Base-by-base conservation (phyloP, 1,140 invertebrate species). In the Danaus melanippus region DNA sequence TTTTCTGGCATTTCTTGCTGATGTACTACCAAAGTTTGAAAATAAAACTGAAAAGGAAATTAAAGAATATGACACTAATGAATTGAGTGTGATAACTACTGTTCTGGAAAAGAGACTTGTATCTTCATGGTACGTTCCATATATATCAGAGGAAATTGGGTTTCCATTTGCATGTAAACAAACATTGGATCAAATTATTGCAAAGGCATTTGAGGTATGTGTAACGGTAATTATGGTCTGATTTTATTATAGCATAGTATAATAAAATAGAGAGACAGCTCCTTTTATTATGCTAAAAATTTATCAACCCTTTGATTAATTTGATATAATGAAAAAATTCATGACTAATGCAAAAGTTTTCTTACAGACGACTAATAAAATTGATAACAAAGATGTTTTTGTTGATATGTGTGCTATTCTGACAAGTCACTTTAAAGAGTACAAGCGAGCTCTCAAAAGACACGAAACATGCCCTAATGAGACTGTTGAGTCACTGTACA, bases 361-460 rank as follows among this genome's bases (percentile, higher is more conserved):
- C 69, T 69, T 61, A 41, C 63, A 88, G 87, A 80, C 87, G 21
- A 84, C 79, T 48, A 70, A 79, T 40, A 83, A 87, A 67, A 80
- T 87, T 49, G 84, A 88, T 64, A 76, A 74, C 7, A 81, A 84
- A 68, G 76, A 85, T 63, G 67, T 87, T 2, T 85, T 69, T 60
- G 74, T 87, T 12, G 87, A 89, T 12, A 65, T 84, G 15, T 73
- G 87, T 21, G 84, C 84, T 40, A 80, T 90, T 15, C 64, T 89
- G 15, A 71, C 88, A 8, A 87, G 76, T 40, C 89, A 90, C 66
- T 73, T 89, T 15, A 90, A 89, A 55, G 89, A 90, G 55, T 90
- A 88, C 59, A 82, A 80, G 49, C 87, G 87, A 71, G 86, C 88
- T 46, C 50, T 86, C 11, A 89, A 89, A 69, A 72, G 85, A 17